Evolutionary conservation across 1,140 invertebrate species (phyloP).

Genomic region (Akabosia matsudoensis): DNA sequence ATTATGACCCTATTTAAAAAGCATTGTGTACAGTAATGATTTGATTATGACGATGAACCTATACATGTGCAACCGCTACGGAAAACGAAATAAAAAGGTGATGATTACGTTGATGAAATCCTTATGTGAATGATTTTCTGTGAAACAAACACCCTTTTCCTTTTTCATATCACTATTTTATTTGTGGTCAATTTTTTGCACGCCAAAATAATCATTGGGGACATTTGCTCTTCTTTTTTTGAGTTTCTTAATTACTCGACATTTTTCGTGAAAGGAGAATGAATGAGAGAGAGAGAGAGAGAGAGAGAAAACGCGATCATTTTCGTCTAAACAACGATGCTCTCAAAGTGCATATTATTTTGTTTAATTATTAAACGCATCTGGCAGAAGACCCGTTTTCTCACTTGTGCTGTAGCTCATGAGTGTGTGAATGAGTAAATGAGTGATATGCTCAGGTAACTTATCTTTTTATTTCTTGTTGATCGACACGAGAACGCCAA

Average conservation of each 20-base stretch:
- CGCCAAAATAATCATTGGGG: slow-evolving; percentile 1
- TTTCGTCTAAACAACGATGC: not conserved
- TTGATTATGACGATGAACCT: not conserved
- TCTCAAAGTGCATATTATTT: slow-evolving; percentile 6
- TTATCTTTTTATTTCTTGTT: too few relatives aligned
- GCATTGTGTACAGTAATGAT: not conserved
- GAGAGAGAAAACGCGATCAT: too few relatives aligned
- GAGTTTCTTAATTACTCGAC: not conserved
- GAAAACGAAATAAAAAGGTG: not conserved
- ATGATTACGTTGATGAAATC: too few relatives aligned
- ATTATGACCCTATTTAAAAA: not conserved
- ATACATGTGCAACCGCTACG: not conserved
- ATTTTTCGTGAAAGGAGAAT: not conserved
- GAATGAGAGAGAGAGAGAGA: not conserved
- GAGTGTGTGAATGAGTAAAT: not conserved
- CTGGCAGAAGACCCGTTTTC: slow-evolving; percentile 2
- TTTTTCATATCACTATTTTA: not conserved
- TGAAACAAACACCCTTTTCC: too few relatives aligned
- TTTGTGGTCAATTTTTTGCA: not conserved
- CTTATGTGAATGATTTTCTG: too few relatives aligned
- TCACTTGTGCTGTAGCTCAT: not conserved
- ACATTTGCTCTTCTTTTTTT: slow-evolving; percentile 2
- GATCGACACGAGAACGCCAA: too few relatives aligned
- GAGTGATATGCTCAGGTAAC: too few relatives aligned
- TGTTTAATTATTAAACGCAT: slow-evolving; percentile 6